Percentiles rank a stretch among this genome's conserved stretches.
These are phyloP conservation scores for Eilema sororculum DNA, from an alignment of 2,888 invertebrate genomes.

Conservation along the genomic window DNA sequence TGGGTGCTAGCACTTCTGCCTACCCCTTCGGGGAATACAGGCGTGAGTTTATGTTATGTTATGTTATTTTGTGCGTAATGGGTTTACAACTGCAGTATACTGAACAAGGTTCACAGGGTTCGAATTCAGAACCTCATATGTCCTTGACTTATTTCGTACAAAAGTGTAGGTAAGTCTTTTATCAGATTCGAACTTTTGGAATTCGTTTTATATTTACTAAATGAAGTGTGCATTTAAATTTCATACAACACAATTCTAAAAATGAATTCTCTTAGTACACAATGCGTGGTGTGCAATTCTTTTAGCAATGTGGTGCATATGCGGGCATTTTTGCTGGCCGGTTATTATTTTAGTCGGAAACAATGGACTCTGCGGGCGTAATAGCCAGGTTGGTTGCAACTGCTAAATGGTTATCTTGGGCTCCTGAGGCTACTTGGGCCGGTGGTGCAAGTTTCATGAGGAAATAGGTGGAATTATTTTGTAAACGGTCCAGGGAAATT, in stretches of 20 bases:
- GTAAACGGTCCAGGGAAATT: too few species aligned
- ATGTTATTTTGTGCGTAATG: too few species aligned
- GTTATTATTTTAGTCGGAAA: conserved; percentile 78
- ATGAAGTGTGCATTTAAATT: conserved; percentile 7
- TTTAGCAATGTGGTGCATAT: conserved; percentile 41
- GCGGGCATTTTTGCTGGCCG: conserved; percentile 66
- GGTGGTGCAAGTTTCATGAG: conserved; percentile 58
- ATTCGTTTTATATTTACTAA: not conserved
- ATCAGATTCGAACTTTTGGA: not conserved
- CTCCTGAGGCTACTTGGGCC: conserved; percentile 66
- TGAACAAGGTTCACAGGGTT: too few species aligned
- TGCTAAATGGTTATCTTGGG: conserved; percentile 83
- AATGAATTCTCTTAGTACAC: conserved; percentile 31
- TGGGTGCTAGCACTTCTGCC: too few species aligned
- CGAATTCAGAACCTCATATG: too few species aligned
- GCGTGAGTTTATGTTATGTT: too few species aligned
- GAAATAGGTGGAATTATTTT: conserved; percentile 7
- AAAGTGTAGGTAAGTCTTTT: not conserved
- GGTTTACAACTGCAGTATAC: too few species aligned
- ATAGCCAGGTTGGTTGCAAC: conserved; percentile 80
- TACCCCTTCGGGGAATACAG: too few species aligned
- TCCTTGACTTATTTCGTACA: too few species aligned
- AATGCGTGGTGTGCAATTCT: conserved; percentile 25
- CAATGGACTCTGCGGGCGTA: conserved; percentile 74
- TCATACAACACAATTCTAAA: conserved; percentile 16